Evolutionary conservation across 1,140 invertebrate species (phyloP), one percentile per base, ranked within the genome.

Genomic region (Drosophila nigromelanica): DNA sequence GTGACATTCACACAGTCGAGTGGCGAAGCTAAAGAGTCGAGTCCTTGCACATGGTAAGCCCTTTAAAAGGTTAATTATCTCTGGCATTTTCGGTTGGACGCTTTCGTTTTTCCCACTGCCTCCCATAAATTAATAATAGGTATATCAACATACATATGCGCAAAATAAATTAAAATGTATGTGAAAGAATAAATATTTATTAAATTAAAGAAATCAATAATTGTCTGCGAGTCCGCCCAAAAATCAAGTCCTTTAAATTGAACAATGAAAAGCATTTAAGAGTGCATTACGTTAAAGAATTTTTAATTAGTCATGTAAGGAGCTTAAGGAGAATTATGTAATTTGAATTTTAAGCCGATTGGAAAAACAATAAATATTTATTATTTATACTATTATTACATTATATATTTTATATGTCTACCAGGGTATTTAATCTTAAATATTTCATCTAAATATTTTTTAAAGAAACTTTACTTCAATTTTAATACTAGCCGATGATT

Each of bases 1-100:
- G 33, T 18, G 33, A 48, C 33, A 30, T 21, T 33, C 11, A n/a
- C 12, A 30, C 43, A 12, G 33, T n/a, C 30, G 33, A 48, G 4
- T 27, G 10, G 5, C 18, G 15, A 27, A 45, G 27, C n/a, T 48
- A 30, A 39, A 60, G 45, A 63, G 37, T 70, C 43, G 43, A 50
- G 18, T 63, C 33, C 52, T 21, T 5, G 39, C 24, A 37, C 40
- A 60, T 18, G 40, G 43, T 30, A 74, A 71, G 50, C 62, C 60
- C 78, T 76, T 89, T 82, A 76, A 87, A 87, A 87, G 83, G 83
- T 89, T 89, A 89, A 89, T 89, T 89, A 89, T 89, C 76, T 80
- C 76, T 83, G 85, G 76, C 78, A 87, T 70, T 76, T 87, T 73
- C 76, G 75, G 76, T 87, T 75, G 71, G 64, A 82, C 78, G 82